Base-by-base conservation (phyloP, 2,797 vertebrate species). In the Poecile montanus region DNA sequence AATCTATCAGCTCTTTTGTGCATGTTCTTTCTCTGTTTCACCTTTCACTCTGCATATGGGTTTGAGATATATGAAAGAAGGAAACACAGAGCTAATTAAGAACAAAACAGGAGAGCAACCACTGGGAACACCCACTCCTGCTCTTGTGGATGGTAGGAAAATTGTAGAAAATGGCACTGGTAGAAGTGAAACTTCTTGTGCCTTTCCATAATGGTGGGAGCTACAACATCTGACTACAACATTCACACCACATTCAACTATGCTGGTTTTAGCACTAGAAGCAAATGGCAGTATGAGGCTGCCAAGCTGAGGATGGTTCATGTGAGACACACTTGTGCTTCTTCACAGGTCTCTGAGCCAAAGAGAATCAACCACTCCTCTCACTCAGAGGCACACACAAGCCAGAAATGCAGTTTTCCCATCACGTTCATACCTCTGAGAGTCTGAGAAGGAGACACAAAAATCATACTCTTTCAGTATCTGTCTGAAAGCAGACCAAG, bases 231-330 rank as follows among this genome's bases (percentile, higher is more conserved):
- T 56, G 44, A 85, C 44, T 78, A 36, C n/a, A 54, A 9, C 12
- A n/a, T n/a, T n/a, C n/a, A n/a, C n/a, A 56, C n/a, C 63, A 17
- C 7, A 12, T 13, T 68, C 36, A 53, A 0, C 56, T 50, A 2
- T 14, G 26, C 40, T 83, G 58, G 27, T 47, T 93, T 94, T 73
- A 84, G 74, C 73, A 47, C 53, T 38, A 57, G 63, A 88, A 91
- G 85, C 60, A 86, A 92, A 58, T 32, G 82, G 88, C 34, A 84
- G 67, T 3, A 51, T 15, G 38, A 78, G 34, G 57, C n/a, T 92
- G 88, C 89, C 94, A 93, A 82, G 60, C 58, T 40, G 38, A 68
- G 51, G 48, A 65, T 81, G 84, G 91, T 9, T 91, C 81, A 65
- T 14, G 17, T 32, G 50, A 87, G 82, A 68, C 36, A 54, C 9